phyloP scores from a whole-genome alignment of 2,888 invertebrate genomes.

The Lycia hirtaria region DNA sequence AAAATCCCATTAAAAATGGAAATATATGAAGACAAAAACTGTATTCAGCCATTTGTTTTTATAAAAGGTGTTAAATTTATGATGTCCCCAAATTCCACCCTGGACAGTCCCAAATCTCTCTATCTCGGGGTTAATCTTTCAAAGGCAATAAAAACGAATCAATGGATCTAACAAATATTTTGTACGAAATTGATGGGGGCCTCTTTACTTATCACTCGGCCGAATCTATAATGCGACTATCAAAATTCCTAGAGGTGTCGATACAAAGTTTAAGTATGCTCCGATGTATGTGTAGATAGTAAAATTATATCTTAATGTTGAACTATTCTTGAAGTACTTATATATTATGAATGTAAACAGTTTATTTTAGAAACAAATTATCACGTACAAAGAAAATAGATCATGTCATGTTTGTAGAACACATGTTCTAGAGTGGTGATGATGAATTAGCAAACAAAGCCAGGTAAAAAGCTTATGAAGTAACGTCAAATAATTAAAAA shows the following conservation, averaged over 20 bases:
- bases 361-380: no score
- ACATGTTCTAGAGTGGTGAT: no score
- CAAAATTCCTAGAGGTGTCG: slow-evolving; percentile 84
- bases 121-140: slow-evolving; percentile 81
- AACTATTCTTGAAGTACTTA: no score
- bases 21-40: slow-evolving; percentile 7
- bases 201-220: slow-evolving; percentile 72
- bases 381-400: no score
- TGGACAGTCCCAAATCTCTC: slow-evolving; percentile 74
- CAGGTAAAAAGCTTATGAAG: no score
- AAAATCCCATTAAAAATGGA: not conserved
- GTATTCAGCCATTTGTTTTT: slow-evolving; percentile 41
- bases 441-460: no score
- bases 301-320: slow-evolving; percentile 56
- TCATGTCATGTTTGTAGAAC: no score
- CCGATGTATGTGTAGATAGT: slow-evolving; percentile 57
- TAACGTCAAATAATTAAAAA: no score
- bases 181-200: slow-evolving; percentile 81
- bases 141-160: slow-evolving; percentile 79
- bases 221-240: slow-evolving; percentile 72
- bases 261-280: slow-evolving; percentile 74
- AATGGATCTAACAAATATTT: slow-evolving; percentile 81
- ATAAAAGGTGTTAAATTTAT: slow-evolving; percentile 72
- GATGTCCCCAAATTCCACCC: slow-evolving; percentile 66
- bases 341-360: no score